A percentile compares a stretch with the other conserved stretches of the same genome.
These are phyloP conservation scores for Capreolus pygargus DNA, from an alignment of 2,113 vertebrate species.

Conservation along the genomic window DNA sequence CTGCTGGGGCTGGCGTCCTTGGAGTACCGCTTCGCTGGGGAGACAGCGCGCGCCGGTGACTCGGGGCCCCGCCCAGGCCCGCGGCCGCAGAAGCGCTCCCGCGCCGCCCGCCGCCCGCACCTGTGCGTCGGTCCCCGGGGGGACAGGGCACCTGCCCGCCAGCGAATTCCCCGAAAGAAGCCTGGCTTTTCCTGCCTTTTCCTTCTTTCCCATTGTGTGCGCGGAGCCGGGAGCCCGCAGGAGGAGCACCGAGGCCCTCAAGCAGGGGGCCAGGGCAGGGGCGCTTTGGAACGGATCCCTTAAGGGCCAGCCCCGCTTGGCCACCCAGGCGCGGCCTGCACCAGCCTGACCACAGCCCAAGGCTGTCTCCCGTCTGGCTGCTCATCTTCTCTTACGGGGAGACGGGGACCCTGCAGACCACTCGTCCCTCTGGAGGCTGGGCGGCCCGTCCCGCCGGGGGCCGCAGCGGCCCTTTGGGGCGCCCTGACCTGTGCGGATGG, in stretches of 20 bases:
- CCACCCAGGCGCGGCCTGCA: not conserved
- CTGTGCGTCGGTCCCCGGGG: not conserved
- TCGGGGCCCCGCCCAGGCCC: constrained; percentile 4
- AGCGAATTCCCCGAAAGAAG: not conserved
- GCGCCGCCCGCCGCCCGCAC: not conserved
- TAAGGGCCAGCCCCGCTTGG: not conserved
- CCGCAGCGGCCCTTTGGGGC: not conserved
- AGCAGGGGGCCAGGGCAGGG: not conserved
- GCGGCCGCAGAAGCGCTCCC: not conserved
- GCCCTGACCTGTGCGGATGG: not conserved
- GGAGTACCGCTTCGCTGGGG: constrained; percentile 96
- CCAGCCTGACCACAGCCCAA: not conserved
- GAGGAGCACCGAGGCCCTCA: not conserved
- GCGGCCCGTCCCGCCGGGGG: not conserved
- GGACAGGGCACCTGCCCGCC: not conserved
- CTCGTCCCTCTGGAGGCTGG: not conserved
- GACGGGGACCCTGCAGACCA: not conserved
- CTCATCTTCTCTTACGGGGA: constrained; percentile 32
- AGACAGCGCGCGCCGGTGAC: constrained; percentile 80
- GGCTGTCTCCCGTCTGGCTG: not conserved
- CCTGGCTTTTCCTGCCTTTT: not conserved
- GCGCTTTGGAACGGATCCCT: not conserved
- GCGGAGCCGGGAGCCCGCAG: no score
- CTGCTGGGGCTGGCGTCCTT: constrained; percentile 98
- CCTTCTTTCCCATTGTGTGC: not conserved